Base-by-base conservation (phyloP, 2,797 vertebrate genomes). In the Coccyzus lansbergi region DNA sequence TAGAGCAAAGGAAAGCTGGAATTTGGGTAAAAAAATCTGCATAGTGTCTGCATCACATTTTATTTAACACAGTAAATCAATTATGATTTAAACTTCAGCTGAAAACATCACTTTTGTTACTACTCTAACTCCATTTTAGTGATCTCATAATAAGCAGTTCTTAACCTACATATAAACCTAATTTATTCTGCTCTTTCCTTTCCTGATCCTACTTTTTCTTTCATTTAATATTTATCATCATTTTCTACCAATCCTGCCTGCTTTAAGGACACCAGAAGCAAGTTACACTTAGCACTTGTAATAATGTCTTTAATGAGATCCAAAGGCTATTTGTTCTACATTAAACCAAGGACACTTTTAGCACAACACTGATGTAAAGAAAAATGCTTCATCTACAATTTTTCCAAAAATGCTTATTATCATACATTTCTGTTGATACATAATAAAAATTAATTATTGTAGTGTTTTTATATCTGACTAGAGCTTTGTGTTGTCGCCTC, bases 371-470 rank as follows among this genome's bases (percentile, higher is more conserved):
- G 10, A 63, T 36, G n/a, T 12, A 88, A 33, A 71, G 53, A 60
- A 92, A 97, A 95, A 90, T 44, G 92, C 75, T 95, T 91, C 42
- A 86, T 83, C 92, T 82, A 56, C 64, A 82, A 8, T 74, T 96
- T 94, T 80, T 53, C 46, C 53, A 81, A 80, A 96, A 97, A 93
- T 76, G 77, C 90, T 95, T 89, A 91, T 95, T 97, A 93, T 71
- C 64, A 19, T 82, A 36, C 36, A 84, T 90, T 90, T 90, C 82
- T 94, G 91, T 85, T 89, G 89, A 92, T 68, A 76, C 65, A 67
- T 40, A 94, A 58, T 89, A 83, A 96, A 93, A 88, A 95, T 96
- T 96, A 95, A 95, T 97, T 96, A 95, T 96, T 95, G 69, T 94
- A 96, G 86, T 88, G 85, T 49, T 79, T 75, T 93, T 92, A 38